Percentiles rank a stretch among this genome's conserved stretches.
Conservation (phyloP, 2,888 invertebrate genomes). For the Polyommatus icarus region DNA sequence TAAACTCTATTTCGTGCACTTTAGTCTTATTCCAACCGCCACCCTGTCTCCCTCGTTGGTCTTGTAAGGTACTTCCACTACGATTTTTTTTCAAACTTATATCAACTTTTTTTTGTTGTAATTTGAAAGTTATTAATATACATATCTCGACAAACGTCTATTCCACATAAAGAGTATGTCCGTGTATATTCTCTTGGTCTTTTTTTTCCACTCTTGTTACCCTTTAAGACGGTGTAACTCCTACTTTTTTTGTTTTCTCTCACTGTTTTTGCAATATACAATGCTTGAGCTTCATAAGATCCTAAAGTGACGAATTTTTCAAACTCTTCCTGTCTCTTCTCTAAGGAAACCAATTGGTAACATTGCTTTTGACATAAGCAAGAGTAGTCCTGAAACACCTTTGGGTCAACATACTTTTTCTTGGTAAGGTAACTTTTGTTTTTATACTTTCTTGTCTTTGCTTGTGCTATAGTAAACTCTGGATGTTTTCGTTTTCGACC, state of each 20-base stretch:
- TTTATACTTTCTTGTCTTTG: constrained; percentile 29
- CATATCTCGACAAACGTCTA: constrained; percentile 37
- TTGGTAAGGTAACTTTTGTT: constrained; percentile 33
- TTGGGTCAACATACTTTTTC: constrained; percentile 36
- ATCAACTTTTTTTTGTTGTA: constrained; percentile 37
- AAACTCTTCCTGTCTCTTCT: constrained; percentile 40
- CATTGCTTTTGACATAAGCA: constrained; percentile 39
- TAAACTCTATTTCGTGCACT: constrained; percentile 37
- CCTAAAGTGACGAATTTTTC: constrained; percentile 40
- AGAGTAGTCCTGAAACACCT: constrained; percentile 37
- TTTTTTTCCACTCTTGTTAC: constrained; percentile 35
- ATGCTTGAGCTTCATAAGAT: constrained; percentile 38
- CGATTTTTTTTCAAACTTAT: constrained; percentile 35
- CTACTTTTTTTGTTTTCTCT: constrained; percentile 37
- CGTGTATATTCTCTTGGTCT: constrained; percentile 34
- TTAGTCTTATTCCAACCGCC: constrained; percentile 39
- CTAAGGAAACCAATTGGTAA: constrained; percentile 37
- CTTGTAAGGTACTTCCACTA: constrained; percentile 33
- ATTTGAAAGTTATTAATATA: constrained; percentile 37
- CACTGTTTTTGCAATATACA: constrained; percentile 38
- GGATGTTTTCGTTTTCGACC: neutral
- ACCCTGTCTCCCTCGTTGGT: constrained; percentile 36
- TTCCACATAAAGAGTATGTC: constrained; percentile 35
- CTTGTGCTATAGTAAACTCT: neutral
- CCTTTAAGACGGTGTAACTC: constrained; percentile 34